Evolutionary conservation across 2,888 invertebrate species (phyloP).

Genomic region (Drosophila mulleri): DNA sequence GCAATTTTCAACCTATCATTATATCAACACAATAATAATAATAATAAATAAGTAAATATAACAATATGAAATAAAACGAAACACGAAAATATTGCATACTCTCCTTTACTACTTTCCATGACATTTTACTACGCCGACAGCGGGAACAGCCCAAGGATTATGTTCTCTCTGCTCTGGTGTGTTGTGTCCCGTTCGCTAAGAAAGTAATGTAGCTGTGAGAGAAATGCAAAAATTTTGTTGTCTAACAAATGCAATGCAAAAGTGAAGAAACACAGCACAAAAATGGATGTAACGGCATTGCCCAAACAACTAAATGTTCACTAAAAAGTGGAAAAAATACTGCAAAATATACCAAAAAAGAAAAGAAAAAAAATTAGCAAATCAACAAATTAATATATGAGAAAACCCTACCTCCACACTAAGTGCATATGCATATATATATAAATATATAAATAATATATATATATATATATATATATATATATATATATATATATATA

Average conservation of each 20-base stretch:
- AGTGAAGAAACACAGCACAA: constrained; percentile 4
- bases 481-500: too few species aligned
- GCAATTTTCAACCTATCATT: constrained; percentile 21
- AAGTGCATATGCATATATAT: neutral
- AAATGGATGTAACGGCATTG: neutral
- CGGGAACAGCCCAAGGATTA: constrained; percentile 85
- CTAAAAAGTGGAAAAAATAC: constrained; percentile 8
- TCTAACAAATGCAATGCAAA: constrained; percentile 25
- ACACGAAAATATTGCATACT: constrained; percentile 53
- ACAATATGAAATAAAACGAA: neutral
- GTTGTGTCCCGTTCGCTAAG: constrained; percentile 24
- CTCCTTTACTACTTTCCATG: constrained; percentile 32
- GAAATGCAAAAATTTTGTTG: constrained; percentile 45
- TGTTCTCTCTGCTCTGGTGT: constrained; percentile 82
- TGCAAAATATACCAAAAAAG: constrained; percentile 1
- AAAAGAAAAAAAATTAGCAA: constrained; percentile 17
- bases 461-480: constrained; percentile 6
- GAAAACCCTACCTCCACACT: constrained; percentile 46
- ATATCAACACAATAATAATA: constrained; percentile 13
- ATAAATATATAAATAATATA: neutral
- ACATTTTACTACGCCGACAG: constrained; percentile 53
- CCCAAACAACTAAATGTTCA: constrained; percentile 1
- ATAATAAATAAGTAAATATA: neutral
- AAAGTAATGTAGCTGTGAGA: constrained; percentile 26
- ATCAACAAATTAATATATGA: constrained; percentile 16